Conservation (phyloP, 2,888 invertebrate species). For the Drosophila differens region DNA sequence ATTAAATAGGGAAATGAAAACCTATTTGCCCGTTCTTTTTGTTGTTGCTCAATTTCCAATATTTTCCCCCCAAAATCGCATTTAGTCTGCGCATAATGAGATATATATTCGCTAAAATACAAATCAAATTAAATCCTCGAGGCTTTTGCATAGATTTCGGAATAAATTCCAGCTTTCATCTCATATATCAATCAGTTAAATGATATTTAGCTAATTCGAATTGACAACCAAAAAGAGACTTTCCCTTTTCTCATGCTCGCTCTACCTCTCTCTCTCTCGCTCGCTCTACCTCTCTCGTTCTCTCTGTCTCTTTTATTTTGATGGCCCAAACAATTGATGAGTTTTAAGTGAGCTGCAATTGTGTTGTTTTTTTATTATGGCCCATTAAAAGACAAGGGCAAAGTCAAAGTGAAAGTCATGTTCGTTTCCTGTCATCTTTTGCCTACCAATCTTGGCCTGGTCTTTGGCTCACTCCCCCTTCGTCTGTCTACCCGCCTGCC, state of each 20-base stretch:
- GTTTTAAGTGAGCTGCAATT: slow-evolving; percentile 64
- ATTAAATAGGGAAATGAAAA: not conserved
- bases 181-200: slow-evolving; percentile 69
- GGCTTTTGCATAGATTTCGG: not conserved
- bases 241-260: not conserved
- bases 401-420: slow-evolving; percentile 42
- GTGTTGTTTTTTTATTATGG: slow-evolving; percentile 65
- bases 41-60: not conserved
- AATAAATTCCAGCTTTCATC: slow-evolving; percentile 45
- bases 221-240: slow-evolving; percentile 48
- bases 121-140: not conserved
- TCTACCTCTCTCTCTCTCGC: not conserved
- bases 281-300: not conserved
- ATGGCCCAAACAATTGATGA: slow-evolving; percentile 70
- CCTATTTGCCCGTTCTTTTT: not conserved
- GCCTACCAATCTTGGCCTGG: slow-evolving; percentile 24
- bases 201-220: slow-evolving; percentile 67
- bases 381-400: slow-evolving; percentile 45
- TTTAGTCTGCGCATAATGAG: not conserved
- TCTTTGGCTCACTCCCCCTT: not conserved
- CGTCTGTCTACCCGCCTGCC: not conserved
- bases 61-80: not conserved
- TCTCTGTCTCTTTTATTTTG: slow-evolving; percentile 35
- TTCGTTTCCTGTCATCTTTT: slow-evolving; percentile 42
- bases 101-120: not conserved